Evolutionary conservation across 2,888 invertebrate genomes (phyloP).

Genomic region (Thecophora atra): DNA sequence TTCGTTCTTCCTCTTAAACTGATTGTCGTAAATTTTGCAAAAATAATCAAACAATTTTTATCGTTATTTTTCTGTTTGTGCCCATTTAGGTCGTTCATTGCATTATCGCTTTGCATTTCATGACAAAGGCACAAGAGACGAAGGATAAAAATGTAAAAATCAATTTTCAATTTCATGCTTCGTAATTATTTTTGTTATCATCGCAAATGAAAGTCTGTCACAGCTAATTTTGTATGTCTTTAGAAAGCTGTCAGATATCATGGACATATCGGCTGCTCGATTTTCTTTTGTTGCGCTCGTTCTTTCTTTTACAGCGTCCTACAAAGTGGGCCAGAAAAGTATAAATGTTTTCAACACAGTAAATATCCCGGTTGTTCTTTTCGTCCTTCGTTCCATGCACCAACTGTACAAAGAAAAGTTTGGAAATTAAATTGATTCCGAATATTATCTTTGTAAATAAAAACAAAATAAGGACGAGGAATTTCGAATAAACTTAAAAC

Average conservation of each 20-base stretch:
- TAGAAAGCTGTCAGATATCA: not conserved
- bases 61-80: not conserved
- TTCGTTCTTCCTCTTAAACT: not conserved
- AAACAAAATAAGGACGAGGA: too few relatives aligned
- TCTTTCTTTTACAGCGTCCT: not conserved
- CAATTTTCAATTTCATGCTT: conserved; percentile 14
- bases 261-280: not conserved
- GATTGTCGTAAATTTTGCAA: not conserved
- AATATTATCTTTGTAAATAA: too few relatives aligned
- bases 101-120: not conserved
- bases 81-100: not conserved
- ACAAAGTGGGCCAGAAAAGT: too few relatives aligned
- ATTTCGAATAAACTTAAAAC: too few relatives aligned
- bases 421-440: too few relatives aligned
- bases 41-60: not conserved
- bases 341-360: too few relatives aligned
- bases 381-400: too few relatives aligned
- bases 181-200: conserved; percentile 6
- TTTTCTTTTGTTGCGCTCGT: not conserved
- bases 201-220: not conserved
- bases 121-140: not conserved
- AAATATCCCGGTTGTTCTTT: too few relatives aligned
- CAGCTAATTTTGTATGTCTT: conserved; percentile 5
- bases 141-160: not conserved
- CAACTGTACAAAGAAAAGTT: too few relatives aligned